phyloP scores from a whole-genome alignment of 2,113 vertebrate genomes.

The Stomatorhinus ivindoensis region DNA sequence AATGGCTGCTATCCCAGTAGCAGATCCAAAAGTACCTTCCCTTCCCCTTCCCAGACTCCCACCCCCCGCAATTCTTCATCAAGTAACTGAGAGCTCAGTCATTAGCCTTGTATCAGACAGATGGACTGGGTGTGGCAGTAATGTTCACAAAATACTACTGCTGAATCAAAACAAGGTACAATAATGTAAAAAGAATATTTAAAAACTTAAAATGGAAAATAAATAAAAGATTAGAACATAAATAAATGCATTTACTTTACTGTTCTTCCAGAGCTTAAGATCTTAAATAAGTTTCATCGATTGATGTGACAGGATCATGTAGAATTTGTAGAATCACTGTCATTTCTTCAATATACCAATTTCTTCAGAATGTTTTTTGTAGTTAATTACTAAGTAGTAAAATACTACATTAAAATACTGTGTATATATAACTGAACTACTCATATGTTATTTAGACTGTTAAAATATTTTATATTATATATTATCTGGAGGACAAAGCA shows the following conservation, averaged over 20 bases:
- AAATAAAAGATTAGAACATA: conserved; percentile 7
- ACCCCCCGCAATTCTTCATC: background rate
- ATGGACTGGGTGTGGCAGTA: background rate
- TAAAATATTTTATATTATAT: background rate
- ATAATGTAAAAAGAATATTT: background rate
- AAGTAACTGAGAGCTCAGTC: background rate
- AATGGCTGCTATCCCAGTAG: background rate
- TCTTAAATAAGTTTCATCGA: background rate
- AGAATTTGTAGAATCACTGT: background rate
- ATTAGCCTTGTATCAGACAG: background rate
- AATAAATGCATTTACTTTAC: background rate
- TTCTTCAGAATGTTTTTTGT: conserved; percentile 12
- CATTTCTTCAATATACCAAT: background rate
- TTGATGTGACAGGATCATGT: background rate
- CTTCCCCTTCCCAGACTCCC: background rate
- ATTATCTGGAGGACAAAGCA: background rate
- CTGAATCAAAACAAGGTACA: background rate
- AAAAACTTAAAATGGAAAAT: background rate
- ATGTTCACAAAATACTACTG: conserved; percentile 11
- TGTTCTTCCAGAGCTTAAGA: conserved; percentile 8
- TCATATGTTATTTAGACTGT: background rate
- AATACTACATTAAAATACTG: background rate
- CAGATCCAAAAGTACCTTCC: background rate
- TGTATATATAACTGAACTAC: background rate
- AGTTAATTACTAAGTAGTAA: background rate